A percentile compares a stretch with the other conserved stretches of the same genome.
phyloP scores from a whole-genome alignment of 2,888 invertebrate genomes.

The Cecidostiba fungosa region DNA sequence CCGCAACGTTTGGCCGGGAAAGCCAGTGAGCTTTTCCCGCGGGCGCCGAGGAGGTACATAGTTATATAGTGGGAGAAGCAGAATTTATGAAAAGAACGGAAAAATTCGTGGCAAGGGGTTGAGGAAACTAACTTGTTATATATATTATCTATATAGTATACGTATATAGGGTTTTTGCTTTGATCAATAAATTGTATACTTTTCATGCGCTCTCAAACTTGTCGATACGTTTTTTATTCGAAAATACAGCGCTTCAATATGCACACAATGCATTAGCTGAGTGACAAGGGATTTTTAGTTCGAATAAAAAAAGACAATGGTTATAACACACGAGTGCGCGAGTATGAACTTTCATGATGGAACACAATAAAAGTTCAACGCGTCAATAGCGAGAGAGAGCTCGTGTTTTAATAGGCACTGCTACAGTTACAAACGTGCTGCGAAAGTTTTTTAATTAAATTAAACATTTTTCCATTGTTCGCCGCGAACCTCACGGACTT shows the following conservation, averaged over 20 bases:
- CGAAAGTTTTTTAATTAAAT: conserved; percentile 51
- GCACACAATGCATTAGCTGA: conserved; percentile 18
- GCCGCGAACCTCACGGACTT: conserved; percentile 19
- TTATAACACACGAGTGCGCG: conserved; percentile 3
- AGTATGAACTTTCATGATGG: conserved; percentile 33
- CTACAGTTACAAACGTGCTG: background rate
- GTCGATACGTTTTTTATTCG: background rate
- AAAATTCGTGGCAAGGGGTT: conserved; percentile 62
- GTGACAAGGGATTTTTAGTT: conserved; percentile 37
- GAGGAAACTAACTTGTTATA: conserved; percentile 22
- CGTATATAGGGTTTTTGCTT: no score
- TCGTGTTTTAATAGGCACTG: conserved; percentile 14
- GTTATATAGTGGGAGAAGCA: background rate
- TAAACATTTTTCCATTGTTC: conserved; percentile 49
- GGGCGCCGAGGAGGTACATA: conserved; percentile 26
- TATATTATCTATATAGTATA: no score
- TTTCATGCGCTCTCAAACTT: background rate
- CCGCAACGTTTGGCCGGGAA: conserved; percentile 53
- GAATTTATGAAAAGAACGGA: conserved; percentile 61
- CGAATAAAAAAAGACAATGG: conserved; percentile 8
- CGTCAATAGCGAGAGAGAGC: conserved; percentile 32
- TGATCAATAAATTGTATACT: background rate
- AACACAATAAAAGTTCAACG: conserved; percentile 35
- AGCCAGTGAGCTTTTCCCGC: conserved; percentile 51
- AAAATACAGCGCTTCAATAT: background rate